Percentiles rank a stretch among this genome's conserved stretches.
Evolutionary conservation across 2,888 invertebrate species (phyloP).

Genomic region (Andrena dorsata): DNA sequence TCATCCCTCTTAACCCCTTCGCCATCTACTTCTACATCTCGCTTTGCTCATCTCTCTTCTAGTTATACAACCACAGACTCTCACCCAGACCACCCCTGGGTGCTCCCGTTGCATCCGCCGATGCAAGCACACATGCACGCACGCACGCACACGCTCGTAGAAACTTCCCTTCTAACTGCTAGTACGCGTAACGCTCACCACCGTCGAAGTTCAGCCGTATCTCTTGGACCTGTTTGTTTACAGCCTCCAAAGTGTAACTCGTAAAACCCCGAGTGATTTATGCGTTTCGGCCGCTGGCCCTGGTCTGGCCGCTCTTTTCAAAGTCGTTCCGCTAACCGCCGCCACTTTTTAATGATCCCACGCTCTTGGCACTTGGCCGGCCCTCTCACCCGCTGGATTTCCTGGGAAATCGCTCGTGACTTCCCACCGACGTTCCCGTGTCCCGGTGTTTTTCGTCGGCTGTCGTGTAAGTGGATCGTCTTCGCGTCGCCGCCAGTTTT

Average conservation of each 20-base stretch:
- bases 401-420: conserved; percentile 18
- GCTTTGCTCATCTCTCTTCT: neutral
- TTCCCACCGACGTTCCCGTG: neutral
- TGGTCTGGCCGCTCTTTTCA: conserved; percentile 19
- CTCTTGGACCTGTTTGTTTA: conserved; percentile 68
- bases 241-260: conserved; percentile 51
- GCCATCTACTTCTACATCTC: neutral
- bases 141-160: neutral
- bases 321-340: conserved; percentile 40
- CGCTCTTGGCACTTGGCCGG: conserved; percentile 4
- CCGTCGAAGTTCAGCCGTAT: conserved; percentile 57
- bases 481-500: conserved; percentile 14
- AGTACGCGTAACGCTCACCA: conserved; percentile 45
- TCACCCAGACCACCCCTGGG: neutral
- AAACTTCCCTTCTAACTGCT: conserved; percentile 55
- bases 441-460: neutral
- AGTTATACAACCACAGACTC: neutral
- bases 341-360: conserved; percentile 50
- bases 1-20: neutral
- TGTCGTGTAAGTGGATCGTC: neutral
- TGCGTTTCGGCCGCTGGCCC: conserved; percentile 39
- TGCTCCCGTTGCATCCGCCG: conserved; percentile 7
- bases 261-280: conserved; percentile 67
- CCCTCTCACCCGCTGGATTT: neutral
- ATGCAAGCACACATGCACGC: conserved; percentile 34